Conservation (phyloP, 2,888 invertebrate species). For the Agrochola circellaris region DNA sequence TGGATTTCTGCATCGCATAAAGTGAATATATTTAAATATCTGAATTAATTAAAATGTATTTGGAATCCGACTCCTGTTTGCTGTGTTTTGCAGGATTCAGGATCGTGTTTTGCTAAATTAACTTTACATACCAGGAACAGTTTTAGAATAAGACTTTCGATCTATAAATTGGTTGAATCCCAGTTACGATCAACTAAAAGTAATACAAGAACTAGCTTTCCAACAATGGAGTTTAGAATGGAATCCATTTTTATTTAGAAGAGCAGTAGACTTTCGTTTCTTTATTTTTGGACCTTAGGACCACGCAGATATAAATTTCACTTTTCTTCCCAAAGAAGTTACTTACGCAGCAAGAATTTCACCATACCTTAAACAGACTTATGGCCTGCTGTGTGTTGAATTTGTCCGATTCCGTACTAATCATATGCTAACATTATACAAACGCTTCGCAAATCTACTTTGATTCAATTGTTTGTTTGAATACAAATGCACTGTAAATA, state of each 20-base stretch:
- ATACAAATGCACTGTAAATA: constrained; percentile 36
- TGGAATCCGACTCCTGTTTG: background rate
- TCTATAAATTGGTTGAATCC: constrained; percentile 18
- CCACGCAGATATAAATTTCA: background rate
- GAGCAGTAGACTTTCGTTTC: background rate
- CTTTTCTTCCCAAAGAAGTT: constrained; percentile 28
- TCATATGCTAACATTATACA: constrained; percentile 36
- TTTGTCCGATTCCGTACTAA: constrained; percentile 15
- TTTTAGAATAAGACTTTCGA: constrained; percentile 3
- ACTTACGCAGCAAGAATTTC: constrained; percentile 19
- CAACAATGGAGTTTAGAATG: background rate
- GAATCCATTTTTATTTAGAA: constrained; percentile 1
- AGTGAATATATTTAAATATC: constrained; percentile 56
- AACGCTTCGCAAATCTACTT: constrained; percentile 18
- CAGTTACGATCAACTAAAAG: background rate
- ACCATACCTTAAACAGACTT: constrained; percentile 2
- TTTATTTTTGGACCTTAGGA: background rate
- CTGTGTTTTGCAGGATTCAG: constrained; percentile 16
- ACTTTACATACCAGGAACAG: constrained; percentile 20
- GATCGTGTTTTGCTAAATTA: constrained; percentile 31
- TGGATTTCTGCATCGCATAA: constrained; percentile 21
- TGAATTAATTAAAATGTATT: constrained; percentile 46
- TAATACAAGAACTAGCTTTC: background rate
- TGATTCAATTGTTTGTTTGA: constrained; percentile 51
- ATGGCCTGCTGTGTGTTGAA: background rate